These are phyloP conservation scores for Hyposoter didymator DNA, from an alignment of 2,888 invertebrate genomes.

Conservation along the genomic window DNA sequence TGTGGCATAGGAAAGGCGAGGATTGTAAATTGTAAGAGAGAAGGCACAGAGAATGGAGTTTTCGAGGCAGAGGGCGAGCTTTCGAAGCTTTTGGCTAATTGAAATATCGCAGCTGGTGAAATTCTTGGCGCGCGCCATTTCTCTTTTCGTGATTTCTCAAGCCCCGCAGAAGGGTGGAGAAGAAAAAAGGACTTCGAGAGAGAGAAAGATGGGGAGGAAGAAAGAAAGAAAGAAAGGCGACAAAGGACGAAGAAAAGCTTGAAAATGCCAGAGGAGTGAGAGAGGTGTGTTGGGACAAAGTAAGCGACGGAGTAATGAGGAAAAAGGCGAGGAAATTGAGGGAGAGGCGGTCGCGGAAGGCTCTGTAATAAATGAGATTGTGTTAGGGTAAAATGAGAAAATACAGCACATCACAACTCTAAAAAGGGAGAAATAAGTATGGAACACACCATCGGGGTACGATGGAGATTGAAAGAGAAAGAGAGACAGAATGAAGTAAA, in stretches of 20 bases:
- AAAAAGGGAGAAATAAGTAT: not conserved
- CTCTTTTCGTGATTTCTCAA: constrained; percentile 64
- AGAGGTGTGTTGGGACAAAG: constrained; percentile 44
- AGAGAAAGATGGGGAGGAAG: constrained; percentile 67
- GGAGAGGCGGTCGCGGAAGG: too few relatives aligned
- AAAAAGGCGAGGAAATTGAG: constrained; percentile 16
- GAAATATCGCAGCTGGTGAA: constrained; percentile 82
- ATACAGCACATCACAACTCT: constrained; percentile 17
- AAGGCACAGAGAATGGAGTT: constrained; percentile 29
- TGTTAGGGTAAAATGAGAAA: constrained; percentile 45
- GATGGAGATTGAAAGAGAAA: not conserved
- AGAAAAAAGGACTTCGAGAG: constrained; percentile 63
- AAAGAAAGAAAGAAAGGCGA: constrained; percentile 51
- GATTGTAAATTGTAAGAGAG: constrained; percentile 41
- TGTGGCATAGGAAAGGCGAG: constrained; percentile 77
- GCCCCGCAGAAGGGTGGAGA: constrained; percentile 48
- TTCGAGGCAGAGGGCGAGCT: constrained; percentile 32
- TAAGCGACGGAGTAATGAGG: constrained; percentile 49
- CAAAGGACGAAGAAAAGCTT: constrained; percentile 56
- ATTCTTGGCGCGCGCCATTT: constrained; percentile 79
- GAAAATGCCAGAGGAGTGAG: constrained; percentile 56
- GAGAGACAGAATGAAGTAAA: constrained; percentile 50
- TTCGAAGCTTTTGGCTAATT: constrained; percentile 79
- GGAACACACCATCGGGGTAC: not conserved
- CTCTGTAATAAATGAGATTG: constrained; percentile 52